Conservation (phyloP, 2,797 vertebrate genomes). For the Pantherophis vulpinus region DNA sequence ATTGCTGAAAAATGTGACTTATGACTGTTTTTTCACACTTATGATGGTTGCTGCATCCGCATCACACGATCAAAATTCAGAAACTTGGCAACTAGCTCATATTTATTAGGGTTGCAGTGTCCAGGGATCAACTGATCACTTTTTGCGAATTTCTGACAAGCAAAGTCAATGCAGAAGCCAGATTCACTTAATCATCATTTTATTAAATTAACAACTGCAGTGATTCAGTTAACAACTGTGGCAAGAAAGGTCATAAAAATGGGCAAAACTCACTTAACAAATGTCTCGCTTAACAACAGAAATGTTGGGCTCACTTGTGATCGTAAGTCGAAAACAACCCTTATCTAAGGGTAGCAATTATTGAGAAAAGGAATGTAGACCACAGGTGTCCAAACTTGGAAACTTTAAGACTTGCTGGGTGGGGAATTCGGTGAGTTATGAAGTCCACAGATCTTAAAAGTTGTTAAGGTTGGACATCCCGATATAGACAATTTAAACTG, state of each 20-base stretch:
- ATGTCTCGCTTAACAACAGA: not conserved
- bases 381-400: not conserved
- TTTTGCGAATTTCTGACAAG: not conserved
- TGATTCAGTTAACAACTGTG: not conserved
- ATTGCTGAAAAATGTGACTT: not conserved
- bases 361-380: not conserved
- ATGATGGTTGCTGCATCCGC: not conserved
- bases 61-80: not conserved
- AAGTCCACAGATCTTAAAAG: not conserved
- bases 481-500: not conserved
- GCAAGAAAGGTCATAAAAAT: not conserved
- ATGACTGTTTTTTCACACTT: not conserved
- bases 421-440: not conserved
- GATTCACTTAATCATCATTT: not conserved
- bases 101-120: not conserved
- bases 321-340: not conserved
- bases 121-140: not conserved
- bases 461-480: not conserved
- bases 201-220: not conserved
- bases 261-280: not conserved
- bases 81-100: not conserved
- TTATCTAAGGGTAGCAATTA: not conserved
- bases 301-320: not conserved
- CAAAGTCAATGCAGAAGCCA: not conserved
- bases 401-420: not conserved